A percentile compares a stretch with the other conserved stretches of the same genome.
These are phyloP conservation scores for Elgonia sp. DNA, from an alignment of 2,888 invertebrate species.

Conservation along the genomic window DNA sequence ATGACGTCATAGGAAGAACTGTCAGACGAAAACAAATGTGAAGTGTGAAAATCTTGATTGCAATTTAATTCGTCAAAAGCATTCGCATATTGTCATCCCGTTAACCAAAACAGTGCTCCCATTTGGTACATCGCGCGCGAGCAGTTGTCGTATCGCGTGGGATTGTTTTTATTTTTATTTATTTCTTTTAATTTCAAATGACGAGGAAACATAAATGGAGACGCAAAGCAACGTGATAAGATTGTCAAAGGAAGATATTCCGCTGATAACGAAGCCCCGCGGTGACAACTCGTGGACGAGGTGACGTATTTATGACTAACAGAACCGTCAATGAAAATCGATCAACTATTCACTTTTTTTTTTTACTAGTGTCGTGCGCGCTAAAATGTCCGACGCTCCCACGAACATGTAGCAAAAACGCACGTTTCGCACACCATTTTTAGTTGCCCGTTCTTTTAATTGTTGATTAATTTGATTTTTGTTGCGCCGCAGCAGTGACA, in stretches of 20 bases:
- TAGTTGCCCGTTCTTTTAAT: too few relatives aligned
- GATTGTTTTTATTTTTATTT: too few relatives aligned
- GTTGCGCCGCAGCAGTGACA: too few relatives aligned
- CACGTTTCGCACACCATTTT: too few relatives aligned
- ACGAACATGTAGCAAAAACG: constrained; percentile 4
- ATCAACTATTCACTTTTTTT: constrained; percentile 6
- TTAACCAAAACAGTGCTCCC: too few relatives aligned
- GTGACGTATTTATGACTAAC: constrained; percentile 86
- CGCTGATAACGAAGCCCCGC: constrained; percentile 90
- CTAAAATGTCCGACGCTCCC: constrained; percentile 15
- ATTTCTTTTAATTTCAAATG: constrained; percentile 20
- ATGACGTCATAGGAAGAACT: too few relatives aligned
- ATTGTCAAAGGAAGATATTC: constrained; percentile 91
- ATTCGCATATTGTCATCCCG: too few relatives aligned
- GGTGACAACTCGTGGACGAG: constrained; percentile 89
- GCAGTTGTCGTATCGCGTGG: not conserved
- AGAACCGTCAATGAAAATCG: constrained; percentile 48
- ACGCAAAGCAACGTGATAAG: constrained; percentile 88
- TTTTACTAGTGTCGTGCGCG: constrained; percentile 24
- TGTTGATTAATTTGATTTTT: too few relatives aligned
- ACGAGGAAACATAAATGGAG: constrained; percentile 82
- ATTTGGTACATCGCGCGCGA: too few relatives aligned
- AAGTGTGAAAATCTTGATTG: too few relatives aligned
- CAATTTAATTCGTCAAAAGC: too few relatives aligned
- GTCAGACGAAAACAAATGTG: too few relatives aligned